Conservation (phyloP, 1,140 invertebrate genomes). For the Dysdera silvatica region DNA sequence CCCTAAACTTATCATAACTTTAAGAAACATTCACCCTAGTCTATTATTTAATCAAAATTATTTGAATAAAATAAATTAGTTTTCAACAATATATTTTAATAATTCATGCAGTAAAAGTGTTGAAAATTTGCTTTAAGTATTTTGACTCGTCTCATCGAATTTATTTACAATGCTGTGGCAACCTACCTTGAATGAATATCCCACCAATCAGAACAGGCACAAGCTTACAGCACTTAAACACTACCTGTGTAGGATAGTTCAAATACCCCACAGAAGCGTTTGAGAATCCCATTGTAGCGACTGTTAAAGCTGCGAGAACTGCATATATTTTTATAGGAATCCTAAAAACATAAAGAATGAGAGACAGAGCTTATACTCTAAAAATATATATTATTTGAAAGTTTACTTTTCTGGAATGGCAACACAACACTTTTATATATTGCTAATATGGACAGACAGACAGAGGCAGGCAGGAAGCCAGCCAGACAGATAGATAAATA, state of each 20-base stretch:
- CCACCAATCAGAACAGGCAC: conserved; percentile 89
- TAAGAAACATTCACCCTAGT: no score
- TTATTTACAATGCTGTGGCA: background rate
- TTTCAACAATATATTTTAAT: no score
- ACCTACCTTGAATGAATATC: conserved; percentile 70
- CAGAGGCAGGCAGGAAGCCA: no score
- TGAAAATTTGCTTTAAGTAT: no score
- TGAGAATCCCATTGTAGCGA: conserved; percentile 92
- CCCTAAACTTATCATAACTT: no score
- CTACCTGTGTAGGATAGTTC: conserved; percentile 88
- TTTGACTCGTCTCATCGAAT: background rate
- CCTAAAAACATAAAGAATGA: conserved; percentile 49
- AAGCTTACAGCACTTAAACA: conserved; percentile 93
- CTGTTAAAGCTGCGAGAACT: conserved; percentile 71
- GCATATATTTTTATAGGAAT: conserved; percentile 75
- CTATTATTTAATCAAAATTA: no score
- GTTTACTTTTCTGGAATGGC: background rate
- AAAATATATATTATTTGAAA: no score
- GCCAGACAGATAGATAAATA: conserved; percentile 16
- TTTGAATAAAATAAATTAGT: no score
- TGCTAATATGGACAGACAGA: background rate
- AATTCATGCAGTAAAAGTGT: no score
- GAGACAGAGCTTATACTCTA: background rate
- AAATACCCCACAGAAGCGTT: conserved; percentile 90
- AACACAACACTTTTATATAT: background rate